These are phyloP conservation scores for Dicrostonyx torquatus DNA, from an alignment of 2,797 vertebrate genomes.

Conservation along the genomic window DNA sequence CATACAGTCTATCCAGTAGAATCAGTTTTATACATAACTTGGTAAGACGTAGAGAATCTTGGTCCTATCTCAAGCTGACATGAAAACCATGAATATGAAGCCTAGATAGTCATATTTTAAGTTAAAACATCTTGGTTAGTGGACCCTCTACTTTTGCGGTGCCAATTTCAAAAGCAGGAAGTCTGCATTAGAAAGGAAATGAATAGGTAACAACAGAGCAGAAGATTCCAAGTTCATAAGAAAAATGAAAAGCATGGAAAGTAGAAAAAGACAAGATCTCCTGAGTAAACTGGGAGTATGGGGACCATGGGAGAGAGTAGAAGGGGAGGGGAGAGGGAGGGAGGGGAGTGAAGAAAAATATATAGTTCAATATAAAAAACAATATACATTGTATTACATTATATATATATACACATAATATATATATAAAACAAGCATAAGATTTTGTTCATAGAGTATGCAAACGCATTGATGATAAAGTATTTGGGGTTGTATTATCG, in stretches of 20 bases:
- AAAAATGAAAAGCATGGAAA: neutral
- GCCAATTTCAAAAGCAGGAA: neutral
- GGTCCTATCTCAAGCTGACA: neutral
- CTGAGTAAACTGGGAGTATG: neutral
- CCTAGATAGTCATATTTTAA: neutral
- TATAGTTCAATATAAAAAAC: too few relatives aligned
- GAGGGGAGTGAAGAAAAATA: too few relatives aligned
- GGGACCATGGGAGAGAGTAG: too few relatives aligned
- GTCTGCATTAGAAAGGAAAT: neutral
- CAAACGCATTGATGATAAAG: neutral
- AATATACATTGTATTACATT: too few relatives aligned
- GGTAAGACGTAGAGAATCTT: neutral
- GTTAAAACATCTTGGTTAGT: neutral
- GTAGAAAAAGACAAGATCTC: too few relatives aligned
- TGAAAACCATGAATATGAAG: neutral
- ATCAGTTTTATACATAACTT: neutral
- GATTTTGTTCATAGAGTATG: neutral
- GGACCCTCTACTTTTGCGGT: neutral
- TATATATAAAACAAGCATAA: neutral
- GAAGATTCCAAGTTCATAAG: neutral
- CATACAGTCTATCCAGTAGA: neutral
- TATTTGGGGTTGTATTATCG: neutral
- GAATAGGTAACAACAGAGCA: neutral
- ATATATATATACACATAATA: too few relatives aligned
- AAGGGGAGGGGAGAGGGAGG: too few relatives aligned